Evolutionary conservation across 2,888 invertebrate species (phyloP).

Genomic region (Rhagonycha fulva): DNA sequence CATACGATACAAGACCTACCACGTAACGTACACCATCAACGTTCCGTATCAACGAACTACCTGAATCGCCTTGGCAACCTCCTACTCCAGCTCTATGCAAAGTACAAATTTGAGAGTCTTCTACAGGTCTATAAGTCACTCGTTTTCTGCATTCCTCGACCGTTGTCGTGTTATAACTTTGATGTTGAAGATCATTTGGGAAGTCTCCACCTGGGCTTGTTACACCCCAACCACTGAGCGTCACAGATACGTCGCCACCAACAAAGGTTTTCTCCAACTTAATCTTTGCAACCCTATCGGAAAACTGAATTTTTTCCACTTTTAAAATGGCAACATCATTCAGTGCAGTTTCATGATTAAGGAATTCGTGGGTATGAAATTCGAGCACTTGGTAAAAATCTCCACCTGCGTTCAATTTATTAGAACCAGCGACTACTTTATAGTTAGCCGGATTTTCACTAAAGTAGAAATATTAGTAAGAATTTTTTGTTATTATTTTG

Average conservation of each 20-base stretch:
- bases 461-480: no score
- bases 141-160: no score
- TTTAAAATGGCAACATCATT: constrained; percentile 35
- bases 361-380: constrained; percentile 55
- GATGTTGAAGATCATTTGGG: constrained; percentile 51
- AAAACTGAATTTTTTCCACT: constrained; percentile 23
- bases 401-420: constrained; percentile 55
- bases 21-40: constrained; percentile 42
- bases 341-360: constrained; percentile 41
- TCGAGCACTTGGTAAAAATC: constrained; percentile 50
- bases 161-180: no score
- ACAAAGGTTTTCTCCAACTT: constrained; percentile 8
- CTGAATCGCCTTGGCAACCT: constrained; percentile 61
- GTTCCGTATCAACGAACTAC: constrained; percentile 54
- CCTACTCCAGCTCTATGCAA: constrained; percentile 63
- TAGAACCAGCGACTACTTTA: constrained; percentile 57
- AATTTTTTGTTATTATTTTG: no score
- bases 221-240: constrained; percentile 29
- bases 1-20: constrained; percentile 60
- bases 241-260: constrained; percentile 12
- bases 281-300: constrained; percentile 17
- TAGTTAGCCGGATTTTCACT: constrained; percentile 42
- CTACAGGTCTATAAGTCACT: constrained; percentile 42
- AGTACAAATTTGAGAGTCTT: constrained; percentile 62
- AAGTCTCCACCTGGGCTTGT: constrained; percentile 32